phyloP scores from a whole-genome alignment of 2,888 invertebrate species.

The Ormyrus pomaceus region DNA sequence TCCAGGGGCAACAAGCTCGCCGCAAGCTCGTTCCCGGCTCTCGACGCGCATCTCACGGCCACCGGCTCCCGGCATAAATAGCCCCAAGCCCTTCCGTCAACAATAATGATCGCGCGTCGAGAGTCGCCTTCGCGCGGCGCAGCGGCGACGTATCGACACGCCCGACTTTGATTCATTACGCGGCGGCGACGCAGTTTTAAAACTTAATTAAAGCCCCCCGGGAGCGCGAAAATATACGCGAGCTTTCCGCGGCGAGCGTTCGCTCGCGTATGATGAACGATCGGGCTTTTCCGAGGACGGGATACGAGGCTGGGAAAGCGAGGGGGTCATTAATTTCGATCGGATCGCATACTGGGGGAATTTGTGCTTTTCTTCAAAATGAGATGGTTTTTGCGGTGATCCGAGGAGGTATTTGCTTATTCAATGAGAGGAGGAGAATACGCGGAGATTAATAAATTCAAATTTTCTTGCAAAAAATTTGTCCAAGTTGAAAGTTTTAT shows the following conservation, averaged over 20 bases:
- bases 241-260: background rate
- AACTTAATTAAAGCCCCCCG: slow-evolving; percentile 49
- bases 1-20: background rate
- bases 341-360: background rate
- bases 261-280: slow-evolving; percentile 26
- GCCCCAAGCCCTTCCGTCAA: slow-evolving; percentile 30
- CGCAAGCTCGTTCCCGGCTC: background rate
- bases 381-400: background rate
- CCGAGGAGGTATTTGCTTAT: too few relatives aligned
- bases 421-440: too few relatives aligned
- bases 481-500: too few relatives aligned
- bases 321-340: slow-evolving; percentile 23
- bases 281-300: background rate
- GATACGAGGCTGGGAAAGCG: background rate
- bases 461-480: too few relatives aligned
- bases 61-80: background rate
- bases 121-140: slow-evolving; percentile 7
- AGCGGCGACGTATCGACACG: slow-evolving; percentile 23
- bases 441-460: too few relatives aligned
- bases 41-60: background rate
- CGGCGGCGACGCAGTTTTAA: slow-evolving; percentile 43
- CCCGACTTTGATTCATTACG: slow-evolving; percentile 53
- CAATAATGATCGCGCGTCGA: slow-evolving; percentile 31
- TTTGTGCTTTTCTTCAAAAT: slow-evolving; percentile 11
- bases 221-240: slow-evolving; percentile 16